phyloP scores from a whole-genome alignment of 2,113 vertebrate genomes.

The Rhea pennata region DNA sequence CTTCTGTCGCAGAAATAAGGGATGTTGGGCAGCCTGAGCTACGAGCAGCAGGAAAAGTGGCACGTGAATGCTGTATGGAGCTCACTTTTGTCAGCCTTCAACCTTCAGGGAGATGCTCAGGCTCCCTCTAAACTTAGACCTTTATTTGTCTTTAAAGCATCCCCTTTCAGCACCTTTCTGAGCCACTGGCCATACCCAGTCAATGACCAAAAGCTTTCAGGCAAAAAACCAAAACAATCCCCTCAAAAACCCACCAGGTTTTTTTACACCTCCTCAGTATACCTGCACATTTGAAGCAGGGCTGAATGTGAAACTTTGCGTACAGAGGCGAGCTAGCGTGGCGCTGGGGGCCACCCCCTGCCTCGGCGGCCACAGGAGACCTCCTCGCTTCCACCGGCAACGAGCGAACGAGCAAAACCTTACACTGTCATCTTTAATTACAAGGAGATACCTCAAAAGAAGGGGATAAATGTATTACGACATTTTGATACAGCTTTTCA shows the following conservation, averaged over 20 bases:
- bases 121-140: too few relatives aligned
- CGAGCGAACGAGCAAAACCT: not conserved
- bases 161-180: too few relatives aligned
- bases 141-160: too few relatives aligned
- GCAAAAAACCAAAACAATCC: not conserved
- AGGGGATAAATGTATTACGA: not conserved
- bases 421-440: not conserved
- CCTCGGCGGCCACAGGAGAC: not conserved
- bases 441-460: not conserved
- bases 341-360: not conserved
- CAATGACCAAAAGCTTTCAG: too few relatives aligned
- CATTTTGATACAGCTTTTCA: not conserved
- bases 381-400: not conserved
- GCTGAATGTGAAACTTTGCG: not conserved
- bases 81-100: too few relatives aligned
- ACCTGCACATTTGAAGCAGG: not conserved
- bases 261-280: not conserved
- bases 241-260: rapidly evolving
- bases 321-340: not conserved
- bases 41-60: not conserved
- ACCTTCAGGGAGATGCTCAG: not conserved
- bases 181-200: too few relatives aligned
- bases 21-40: not conserved
- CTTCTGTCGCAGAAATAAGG: not conserved
- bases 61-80: too few relatives aligned